These are phyloP conservation scores for Xenopus petersii DNA, from an alignment of 2,797 vertebrate species.

Conservation along the genomic window DNA sequence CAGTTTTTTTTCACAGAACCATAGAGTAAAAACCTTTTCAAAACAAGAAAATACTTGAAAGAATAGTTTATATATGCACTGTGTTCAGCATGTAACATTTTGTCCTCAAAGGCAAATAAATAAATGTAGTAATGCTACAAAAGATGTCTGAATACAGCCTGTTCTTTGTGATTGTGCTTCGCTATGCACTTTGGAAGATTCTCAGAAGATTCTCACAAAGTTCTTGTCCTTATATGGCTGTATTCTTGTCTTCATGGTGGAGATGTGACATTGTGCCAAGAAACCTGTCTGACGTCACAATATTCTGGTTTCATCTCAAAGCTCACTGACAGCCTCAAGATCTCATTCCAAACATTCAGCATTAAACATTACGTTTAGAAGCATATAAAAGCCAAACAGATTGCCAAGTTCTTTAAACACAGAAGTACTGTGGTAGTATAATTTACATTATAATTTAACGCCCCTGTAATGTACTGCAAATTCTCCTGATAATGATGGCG, in stretches of 20 bases:
- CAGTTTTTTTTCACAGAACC: too few species aligned
- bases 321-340: conserved; percentile 17
- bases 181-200: too few species aligned
- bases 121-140: too few species aligned
- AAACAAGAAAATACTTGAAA: too few species aligned
- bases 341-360: conserved; percentile 14
- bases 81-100: too few species aligned
- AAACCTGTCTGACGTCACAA: conserved; percentile 13
- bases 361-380: conserved; percentile 32
- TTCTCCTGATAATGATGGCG: neutral
- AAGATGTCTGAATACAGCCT: too few species aligned
- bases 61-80: too few species aligned
- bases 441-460: neutral
- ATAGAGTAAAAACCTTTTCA: too few species aligned
- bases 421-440: neutral
- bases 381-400: conserved; percentile 30
- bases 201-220: neutral
- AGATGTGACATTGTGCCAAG: conserved; percentile 25
- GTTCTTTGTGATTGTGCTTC: too few species aligned
- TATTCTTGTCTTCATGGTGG: conserved; percentile 5
- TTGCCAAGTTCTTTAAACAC: conserved; percentile 20
- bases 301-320: neutral
- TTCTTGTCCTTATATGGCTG: conserved; percentile 32
- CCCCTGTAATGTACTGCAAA: neutral
- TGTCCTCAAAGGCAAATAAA: too few species aligned